phyloP scores from a whole-genome alignment of 1,140 invertebrate genomes.

The Antheraea mylitta region DNA sequence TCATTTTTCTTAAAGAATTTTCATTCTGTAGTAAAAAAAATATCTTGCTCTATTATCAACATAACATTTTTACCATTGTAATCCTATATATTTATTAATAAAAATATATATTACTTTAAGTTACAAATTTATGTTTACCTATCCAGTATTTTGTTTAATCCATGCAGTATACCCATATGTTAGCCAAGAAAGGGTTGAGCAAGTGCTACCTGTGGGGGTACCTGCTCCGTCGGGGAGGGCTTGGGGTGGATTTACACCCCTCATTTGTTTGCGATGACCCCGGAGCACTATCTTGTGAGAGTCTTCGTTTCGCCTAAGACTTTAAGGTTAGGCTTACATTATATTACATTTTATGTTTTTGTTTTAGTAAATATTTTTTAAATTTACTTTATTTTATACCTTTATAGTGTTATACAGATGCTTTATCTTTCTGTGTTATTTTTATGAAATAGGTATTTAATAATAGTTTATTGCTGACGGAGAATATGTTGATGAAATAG shows the following conservation, averaged over 20 bases:
- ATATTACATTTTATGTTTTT: slow-evolving; percentile 18
- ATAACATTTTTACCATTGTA: too few relatives aligned
- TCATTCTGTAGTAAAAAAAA: too few relatives aligned
- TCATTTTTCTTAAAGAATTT: too few relatives aligned
- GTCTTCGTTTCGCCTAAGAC: slow-evolving; percentile 54
- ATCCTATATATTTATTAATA: background rate
- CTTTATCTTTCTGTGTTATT: too few relatives aligned
- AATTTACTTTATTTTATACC: background rate
- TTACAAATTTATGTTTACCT: background rate
- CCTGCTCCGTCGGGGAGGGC: slow-evolving; percentile 21
- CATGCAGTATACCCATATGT: slow-evolving; percentile 43
- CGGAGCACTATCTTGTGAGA: slow-evolving; percentile 60
- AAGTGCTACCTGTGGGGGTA: slow-evolving; percentile 54
- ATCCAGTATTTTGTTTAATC: slow-evolving; percentile 2
- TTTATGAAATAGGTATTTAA: too few relatives aligned
- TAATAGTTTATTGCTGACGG: too few relatives aligned
- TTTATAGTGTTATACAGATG: background rate
- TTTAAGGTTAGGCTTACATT: slow-evolving; percentile 44
- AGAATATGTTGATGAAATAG: too few relatives aligned
- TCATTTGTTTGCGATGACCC: slow-evolving; percentile 78
- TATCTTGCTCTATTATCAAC: too few relatives aligned
- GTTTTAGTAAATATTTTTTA: background rate
- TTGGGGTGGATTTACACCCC: slow-evolving; percentile 65
- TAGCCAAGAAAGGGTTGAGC: slow-evolving; percentile 74
- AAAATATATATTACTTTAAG: background rate